A percentile compares a stretch with the other conserved stretches of the same genome.
Evolutionary conservation across 2,888 invertebrate genomes (phyloP).

Genomic region (Cephus pygmeus): DNA sequence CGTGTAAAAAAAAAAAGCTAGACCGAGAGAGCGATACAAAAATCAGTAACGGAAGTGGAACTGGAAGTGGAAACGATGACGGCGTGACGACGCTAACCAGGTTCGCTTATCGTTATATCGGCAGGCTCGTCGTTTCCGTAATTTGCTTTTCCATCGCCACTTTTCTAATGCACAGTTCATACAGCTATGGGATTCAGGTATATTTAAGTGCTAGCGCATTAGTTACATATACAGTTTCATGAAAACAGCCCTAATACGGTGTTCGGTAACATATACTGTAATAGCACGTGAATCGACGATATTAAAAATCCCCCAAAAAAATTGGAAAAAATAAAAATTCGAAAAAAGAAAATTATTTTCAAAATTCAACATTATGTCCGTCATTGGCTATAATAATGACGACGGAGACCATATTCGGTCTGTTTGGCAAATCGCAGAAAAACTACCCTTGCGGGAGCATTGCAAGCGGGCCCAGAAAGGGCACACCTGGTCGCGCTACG

Average conservation of each 20-base stretch:
- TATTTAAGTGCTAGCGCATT: not conserved
- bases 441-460: conserved; percentile 53
- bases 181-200: not conserved
- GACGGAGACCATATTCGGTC: not conserved
- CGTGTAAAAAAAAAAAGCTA: not conserved
- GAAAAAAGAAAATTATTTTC: too few species aligned
- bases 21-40: conserved; percentile 8
- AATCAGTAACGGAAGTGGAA: conserved; percentile 50
- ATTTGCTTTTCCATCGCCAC: conserved; percentile 31
- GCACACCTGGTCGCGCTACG: conserved; percentile 60
- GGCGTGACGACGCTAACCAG: conserved; percentile 49
- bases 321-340: too few species aligned
- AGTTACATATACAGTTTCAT: not conserved
- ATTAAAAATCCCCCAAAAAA: not conserved
- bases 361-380: not conserved
- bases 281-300: not conserved
- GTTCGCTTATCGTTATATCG: conserved; percentile 59
- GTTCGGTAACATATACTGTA: not conserved
- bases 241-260: not conserved
- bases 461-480: conserved; percentile 42
- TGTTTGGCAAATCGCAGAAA: conserved; percentile 27
- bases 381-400: not conserved
- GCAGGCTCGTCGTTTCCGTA: conserved; percentile 60
- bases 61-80: conserved; percentile 63
- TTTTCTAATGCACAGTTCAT: not conserved